These are phyloP conservation scores for Parascotia fuliginaria DNA, from an alignment of 2,888 invertebrate species.

Conservation along the genomic window DNA sequence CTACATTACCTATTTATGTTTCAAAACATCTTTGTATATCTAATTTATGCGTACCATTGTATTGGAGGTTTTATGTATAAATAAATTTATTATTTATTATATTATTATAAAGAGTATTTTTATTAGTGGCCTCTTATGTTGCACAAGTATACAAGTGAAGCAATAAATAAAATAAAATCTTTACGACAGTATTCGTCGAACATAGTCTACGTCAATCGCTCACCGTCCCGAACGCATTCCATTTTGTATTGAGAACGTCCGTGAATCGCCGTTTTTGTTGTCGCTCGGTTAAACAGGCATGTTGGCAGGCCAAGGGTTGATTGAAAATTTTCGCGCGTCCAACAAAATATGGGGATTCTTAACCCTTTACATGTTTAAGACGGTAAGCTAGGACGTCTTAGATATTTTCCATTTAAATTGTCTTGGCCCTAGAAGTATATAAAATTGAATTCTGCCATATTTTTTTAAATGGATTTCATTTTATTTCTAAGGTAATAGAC, in stretches of 20 bases:
- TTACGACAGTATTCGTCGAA: slow-evolving; percentile 24
- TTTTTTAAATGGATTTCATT: no score
- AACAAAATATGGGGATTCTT: slow-evolving; percentile 29
- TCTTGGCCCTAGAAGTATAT: neutral
- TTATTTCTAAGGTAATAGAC: no score
- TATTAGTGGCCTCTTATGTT: no score
- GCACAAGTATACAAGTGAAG: no score
- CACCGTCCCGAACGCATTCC: slow-evolving; percentile 50
- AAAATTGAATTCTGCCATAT: no score
- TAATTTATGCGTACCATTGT: no score
- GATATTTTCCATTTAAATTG: neutral
- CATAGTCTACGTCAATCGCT: slow-evolving; percentile 42
- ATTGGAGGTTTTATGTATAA: no score
- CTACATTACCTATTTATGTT: no score
- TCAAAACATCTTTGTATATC: no score
- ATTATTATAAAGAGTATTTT: no score
- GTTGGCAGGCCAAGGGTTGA: slow-evolving; percentile 40
- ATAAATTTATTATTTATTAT: no score
- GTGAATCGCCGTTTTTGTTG: slow-evolving; percentile 50
- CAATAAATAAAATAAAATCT: neutral
- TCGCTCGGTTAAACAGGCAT: slow-evolving; percentile 44
- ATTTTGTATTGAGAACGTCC: slow-evolving; percentile 47
- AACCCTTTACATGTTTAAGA: slow-evolving; percentile 13
- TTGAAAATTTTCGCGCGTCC: slow-evolving; percentile 49
- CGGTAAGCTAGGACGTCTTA: neutral